Base-by-base conservation (phyloP, 2,797 vertebrate species). In the Micrastur ruficollis region DNA sequence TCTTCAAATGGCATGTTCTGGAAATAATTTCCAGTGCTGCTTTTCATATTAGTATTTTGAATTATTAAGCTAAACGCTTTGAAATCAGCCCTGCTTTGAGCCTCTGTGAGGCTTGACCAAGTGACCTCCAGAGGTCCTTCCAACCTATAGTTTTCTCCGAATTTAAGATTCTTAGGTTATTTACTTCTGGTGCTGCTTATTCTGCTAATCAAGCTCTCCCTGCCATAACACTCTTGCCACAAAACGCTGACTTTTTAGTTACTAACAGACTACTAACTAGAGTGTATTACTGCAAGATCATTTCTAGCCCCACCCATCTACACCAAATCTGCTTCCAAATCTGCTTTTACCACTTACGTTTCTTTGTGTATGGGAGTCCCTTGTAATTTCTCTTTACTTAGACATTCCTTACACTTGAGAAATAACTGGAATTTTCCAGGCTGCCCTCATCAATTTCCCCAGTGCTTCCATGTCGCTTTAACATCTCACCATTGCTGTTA, bases 401-500 rank as follows among this genome's bases (percentile, higher is more conserved):
- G 70, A 83, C 44, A 96, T 93, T 97, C 53, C 70, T 95, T 74
- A 93, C 62, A 98, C 82, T 89, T 93, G 78, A 97, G 81, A 93
- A 90, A 90, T 79, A 95, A 73, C 91, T 78, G 90, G 67, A 40
- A 91, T 86, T 96, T 97, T 96, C 87, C 80, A 97, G 78, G 93
- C 83, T 81, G 72, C 44, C 63, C 66, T 82, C 92, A 95, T 96
- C 95, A n/a, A 17, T 95, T 97, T 97, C 74, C 78, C 83, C 92
- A 89, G 65, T 68, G 84, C 82, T 96, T 97, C 93, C 85, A 93
- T 65, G 93, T 86, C 75, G 80, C 55, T 96, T 91, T 79, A 84
- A 93, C 81, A 96, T 67, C 78, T 95, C 5, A 0, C 67, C 66
- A 85, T 71, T 94, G 72, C 76, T 91, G 66, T 92, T 95, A 96